These are phyloP conservation scores for Eretmocerus hayati DNA, from an alignment of 2,888 invertebrate genomes.

Conservation along the genomic window DNA sequence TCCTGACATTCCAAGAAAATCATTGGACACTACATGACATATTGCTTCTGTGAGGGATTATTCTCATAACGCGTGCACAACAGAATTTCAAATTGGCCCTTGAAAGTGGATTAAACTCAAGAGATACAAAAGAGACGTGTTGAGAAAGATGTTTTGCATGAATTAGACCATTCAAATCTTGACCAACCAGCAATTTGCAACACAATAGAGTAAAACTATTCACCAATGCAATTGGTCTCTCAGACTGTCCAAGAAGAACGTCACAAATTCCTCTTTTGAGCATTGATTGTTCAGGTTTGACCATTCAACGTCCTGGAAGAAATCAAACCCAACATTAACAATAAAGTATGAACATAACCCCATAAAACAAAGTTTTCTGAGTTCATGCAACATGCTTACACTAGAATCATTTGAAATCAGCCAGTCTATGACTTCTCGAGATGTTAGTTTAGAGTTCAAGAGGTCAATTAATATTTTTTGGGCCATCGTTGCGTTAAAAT, in stretches of 20 bases:
- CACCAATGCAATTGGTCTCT: slow-evolving; percentile 31
- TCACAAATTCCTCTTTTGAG: slow-evolving; percentile 28
- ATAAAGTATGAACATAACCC: neutral
- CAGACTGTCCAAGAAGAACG: slow-evolving; percentile 31
- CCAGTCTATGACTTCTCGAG: slow-evolving; percentile 30
- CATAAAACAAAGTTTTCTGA: neutral
- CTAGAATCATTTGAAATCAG: slow-evolving; percentile 27
- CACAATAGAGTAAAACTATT: no score
- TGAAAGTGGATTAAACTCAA: no score
- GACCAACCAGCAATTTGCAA: no score
- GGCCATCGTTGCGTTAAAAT: slow-evolving; percentile 23
- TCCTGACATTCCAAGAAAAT: no score
- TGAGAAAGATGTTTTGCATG: no score
- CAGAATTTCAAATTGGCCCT: no score
- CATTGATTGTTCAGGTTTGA: slow-evolving; percentile 19
- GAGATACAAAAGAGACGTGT: no score
- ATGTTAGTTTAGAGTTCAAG: slow-evolving; percentile 25
- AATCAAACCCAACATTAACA: neutral
- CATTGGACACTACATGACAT: no score
- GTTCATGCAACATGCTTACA: slow-evolving; percentile 23
- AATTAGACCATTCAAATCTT: no score
- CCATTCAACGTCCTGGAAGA: slow-evolving; percentile 23
- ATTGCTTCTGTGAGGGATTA: no score
- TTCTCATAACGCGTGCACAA: no score
- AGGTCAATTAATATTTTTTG: slow-evolving; percentile 27